Base-by-base conservation (phyloP, 2,888 invertebrate species). In the Dromius quadrimaculatus region DNA sequence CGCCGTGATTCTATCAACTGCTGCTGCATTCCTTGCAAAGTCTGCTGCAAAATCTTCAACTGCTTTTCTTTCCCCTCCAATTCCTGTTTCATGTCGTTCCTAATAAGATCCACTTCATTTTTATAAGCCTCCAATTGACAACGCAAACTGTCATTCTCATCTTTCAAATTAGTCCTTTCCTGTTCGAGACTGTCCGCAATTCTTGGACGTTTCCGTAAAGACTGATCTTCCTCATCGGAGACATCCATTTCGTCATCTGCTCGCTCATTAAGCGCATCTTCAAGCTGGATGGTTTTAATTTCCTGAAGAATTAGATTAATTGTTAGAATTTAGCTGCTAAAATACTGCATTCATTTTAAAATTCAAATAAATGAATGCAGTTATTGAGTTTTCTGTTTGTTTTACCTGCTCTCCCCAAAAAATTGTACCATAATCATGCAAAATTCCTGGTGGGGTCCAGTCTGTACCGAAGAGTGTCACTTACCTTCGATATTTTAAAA, bases 41-140 rank as follows among this genome's bases (percentile, higher is more conserved):
- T 89, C 78, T 90, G 88, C 78, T 91, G 90, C 41, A 91, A 78
- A 79, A 88, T 84, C 81, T 91, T 90, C 74, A 95, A 89, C 81
- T 95, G 94, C 77, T 93, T 92, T 15, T 94, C 94, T 80, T 94
- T 94, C 71, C 91, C 89, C 72, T 94, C 92, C 75, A 92, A 85
- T 76, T 93, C 92, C 66, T 89, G 87, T 79, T 90, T 89, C 47
- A 90, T 87, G 78, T 96, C 96, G 20, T 89, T 87, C 79, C 94
- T 93, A 19, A 95, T 87, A 34, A 96, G 86, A 76, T 94, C 94
- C 59, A 95, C 92, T 85, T 97, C 97, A 82, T 96, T 96, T 81
- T 95, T 95, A 79, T 94, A 95, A 0, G 96, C 97, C 82, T 96
- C 96, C 77, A 97, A 82, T 84, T 95, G 94, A 82, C 95, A 96